A percentile compares a stretch with the other conserved stretches of the same genome.
These are phyloP conservation scores for Trichonephila clavipes DNA, from an alignment of 1,140 invertebrate species.

Conservation along the genomic window DNA sequence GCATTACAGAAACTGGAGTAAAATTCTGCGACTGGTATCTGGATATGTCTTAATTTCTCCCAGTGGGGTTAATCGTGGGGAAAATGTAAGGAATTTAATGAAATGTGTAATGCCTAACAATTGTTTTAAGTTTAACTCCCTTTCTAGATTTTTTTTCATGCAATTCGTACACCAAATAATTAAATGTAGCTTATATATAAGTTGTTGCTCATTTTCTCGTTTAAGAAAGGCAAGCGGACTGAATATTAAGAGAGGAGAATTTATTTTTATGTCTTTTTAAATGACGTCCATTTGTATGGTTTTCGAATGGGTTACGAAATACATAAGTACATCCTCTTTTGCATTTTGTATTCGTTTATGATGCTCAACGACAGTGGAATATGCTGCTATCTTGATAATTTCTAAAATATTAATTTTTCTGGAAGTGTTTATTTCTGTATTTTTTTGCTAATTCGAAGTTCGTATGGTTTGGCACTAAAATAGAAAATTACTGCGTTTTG, in stretches of 20 bases:
- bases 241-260: constrained; percentile 47
- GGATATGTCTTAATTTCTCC: constrained; percentile 70
- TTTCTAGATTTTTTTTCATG: constrained; percentile 10
- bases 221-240: neutral
- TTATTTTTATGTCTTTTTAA: constrained; percentile 72
- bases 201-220: constrained; percentile 61
- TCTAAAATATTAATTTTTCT: neutral
- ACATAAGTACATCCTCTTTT: neutral
- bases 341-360: constrained; percentile 16
- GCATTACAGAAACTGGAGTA: constrained; percentile 15
- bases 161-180: constrained; percentile 66
- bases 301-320: constrained; percentile 43
- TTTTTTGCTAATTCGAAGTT: no score
- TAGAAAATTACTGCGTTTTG: neutral
- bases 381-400: neutral
- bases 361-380: neutral
- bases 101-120: constrained; percentile 73
- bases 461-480: neutral
- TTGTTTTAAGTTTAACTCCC: constrained; percentile 69
- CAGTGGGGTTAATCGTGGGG: constrained; percentile 61
- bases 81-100: constrained; percentile 73
- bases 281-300: constrained; percentile 52
- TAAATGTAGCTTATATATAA: constrained; percentile 66
- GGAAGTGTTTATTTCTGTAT: neutral
- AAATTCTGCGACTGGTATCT: constrained; percentile 43